phyloP scores from a whole-genome alignment of 2,888 invertebrate species.

The Rhodophaea formosa region DNA sequence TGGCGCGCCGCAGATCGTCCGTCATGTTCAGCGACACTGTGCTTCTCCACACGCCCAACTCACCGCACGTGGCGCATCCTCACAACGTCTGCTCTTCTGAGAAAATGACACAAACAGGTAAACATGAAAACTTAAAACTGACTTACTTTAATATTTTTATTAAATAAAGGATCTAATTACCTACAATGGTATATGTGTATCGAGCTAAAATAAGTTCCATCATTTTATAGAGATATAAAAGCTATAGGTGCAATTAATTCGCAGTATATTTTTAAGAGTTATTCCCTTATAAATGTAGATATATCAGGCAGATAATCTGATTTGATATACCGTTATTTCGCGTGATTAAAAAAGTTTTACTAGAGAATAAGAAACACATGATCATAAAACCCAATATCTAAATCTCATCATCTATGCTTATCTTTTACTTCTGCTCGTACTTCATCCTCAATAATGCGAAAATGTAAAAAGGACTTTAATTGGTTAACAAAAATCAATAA shows the following conservation, averaged over 20 bases:
- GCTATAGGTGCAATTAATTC: not conserved
- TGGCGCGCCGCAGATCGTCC: constrained; percentile 88
- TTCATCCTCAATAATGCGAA: not conserved
- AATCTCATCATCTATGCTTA: constrained; percentile 7
- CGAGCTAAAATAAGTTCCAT: not conserved
- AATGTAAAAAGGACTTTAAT: not conserved
- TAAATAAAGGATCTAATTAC: not conserved
- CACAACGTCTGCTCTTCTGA: constrained; percentile 88
- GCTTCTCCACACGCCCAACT: constrained; percentile 82
- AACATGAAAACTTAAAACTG: constrained; percentile 19
- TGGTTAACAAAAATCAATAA: constrained; percentile 42
- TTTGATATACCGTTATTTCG: not conserved
- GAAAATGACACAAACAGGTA: constrained; percentile 93
- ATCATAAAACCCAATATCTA: not conserved
- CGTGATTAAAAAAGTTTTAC: not conserved
- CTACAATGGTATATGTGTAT: not conserved
- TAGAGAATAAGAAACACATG: too few relatives aligned
- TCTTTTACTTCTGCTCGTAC: not conserved
- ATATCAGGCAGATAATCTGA: too few relatives aligned
- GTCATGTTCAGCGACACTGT: constrained; percentile 95
- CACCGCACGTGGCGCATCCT: constrained; percentile 58
- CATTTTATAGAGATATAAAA: not conserved
- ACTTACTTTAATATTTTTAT: not conserved
- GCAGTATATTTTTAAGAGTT: not conserved
- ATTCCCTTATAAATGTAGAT: not conserved